Evolutionary conservation across 1,140 invertebrate species (phyloP).

Genomic region (Holcopasites calliopsidis): DNA sequence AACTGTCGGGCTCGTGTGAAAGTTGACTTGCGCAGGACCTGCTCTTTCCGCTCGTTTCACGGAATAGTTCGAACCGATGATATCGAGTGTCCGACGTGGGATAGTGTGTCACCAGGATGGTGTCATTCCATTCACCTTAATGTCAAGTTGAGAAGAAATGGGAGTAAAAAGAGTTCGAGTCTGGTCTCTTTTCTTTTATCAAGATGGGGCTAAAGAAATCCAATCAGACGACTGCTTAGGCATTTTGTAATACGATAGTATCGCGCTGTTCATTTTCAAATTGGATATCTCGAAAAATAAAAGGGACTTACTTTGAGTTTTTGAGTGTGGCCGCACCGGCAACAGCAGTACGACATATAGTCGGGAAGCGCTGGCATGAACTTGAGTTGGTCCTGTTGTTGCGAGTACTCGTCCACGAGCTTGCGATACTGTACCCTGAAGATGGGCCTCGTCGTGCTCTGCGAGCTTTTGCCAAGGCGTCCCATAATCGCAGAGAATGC

Average conservation of each 20-base stretch:
- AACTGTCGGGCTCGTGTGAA: conserved; percentile 23
- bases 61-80: conserved; percentile 14
- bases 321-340: conserved; percentile 83
- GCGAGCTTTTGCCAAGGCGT: conserved; percentile 77
- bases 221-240: no score
- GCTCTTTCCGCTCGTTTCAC: not conserved
- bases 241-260: no score
- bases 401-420: conserved; percentile 80
- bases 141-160: not conserved
- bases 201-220: not conserved
- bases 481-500: conserved; percentile 79
- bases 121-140: not conserved
- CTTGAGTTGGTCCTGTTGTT: conserved; percentile 74
- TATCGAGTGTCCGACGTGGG: conserved; percentile 8
- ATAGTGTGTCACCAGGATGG: not conserved
- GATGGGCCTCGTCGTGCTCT: conserved; percentile 76
- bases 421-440: conserved; percentile 83
- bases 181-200: not conserved
- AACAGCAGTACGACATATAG: conserved; percentile 84
- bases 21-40: conserved; percentile 17
- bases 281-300: no score
- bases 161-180: not conserved
- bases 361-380: conserved; percentile 80
- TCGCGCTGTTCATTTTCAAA: not conserved
- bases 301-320: conserved; percentile 83